Conservation (phyloP, 1,140 invertebrate genomes). For the Heterodera schachtii region DNA sequence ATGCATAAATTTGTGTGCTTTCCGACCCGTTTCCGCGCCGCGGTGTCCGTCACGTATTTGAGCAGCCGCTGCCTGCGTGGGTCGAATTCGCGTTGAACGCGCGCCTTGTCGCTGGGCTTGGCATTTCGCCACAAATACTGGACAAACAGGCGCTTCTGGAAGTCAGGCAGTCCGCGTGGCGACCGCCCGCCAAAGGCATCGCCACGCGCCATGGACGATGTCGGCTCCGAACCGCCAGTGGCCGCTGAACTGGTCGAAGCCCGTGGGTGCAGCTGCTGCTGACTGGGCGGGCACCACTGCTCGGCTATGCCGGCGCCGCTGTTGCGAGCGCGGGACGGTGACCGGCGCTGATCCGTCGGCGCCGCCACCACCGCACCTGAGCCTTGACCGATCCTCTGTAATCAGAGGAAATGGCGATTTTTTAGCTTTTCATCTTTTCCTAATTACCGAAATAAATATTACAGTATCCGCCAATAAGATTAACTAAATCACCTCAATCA, state of each 20-base stretch:
- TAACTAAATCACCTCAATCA: constrained; percentile 57
- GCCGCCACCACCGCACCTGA: neutral
- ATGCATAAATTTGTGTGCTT: neutral
- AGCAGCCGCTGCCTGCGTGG: constrained; percentile 59
- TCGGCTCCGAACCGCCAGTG: constrained; percentile 6
- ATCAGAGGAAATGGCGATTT: too few relatives aligned
- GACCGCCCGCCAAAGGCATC: neutral
- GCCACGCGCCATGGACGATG: constrained; percentile 13
- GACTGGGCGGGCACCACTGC: neutral
- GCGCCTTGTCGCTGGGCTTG: constrained; percentile 59
- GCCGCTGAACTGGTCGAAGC: constrained; percentile 14
- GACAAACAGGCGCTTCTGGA: constrained; percentile 62
- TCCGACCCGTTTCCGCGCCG: constrained; percentile 45
- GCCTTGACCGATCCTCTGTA: constrained; percentile 14
- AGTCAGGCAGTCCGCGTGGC: constrained; percentile 25
- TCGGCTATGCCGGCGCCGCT: neutral
- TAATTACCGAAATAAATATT: neutral
- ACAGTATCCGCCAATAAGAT: neutral
- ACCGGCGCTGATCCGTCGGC: constrained; percentile 2
- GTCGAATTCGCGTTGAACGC: constrained; percentile 65
- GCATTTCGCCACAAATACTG: constrained; percentile 49
- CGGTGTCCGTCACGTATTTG: constrained; percentile 60
- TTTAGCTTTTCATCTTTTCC: too few relatives aligned
- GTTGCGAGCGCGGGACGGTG: neutral
- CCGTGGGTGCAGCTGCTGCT: constrained; percentile 10